Base-by-base conservation (phyloP, 2,113 vertebrate genomes). In the Nothobranchius kuhntae region DNA sequence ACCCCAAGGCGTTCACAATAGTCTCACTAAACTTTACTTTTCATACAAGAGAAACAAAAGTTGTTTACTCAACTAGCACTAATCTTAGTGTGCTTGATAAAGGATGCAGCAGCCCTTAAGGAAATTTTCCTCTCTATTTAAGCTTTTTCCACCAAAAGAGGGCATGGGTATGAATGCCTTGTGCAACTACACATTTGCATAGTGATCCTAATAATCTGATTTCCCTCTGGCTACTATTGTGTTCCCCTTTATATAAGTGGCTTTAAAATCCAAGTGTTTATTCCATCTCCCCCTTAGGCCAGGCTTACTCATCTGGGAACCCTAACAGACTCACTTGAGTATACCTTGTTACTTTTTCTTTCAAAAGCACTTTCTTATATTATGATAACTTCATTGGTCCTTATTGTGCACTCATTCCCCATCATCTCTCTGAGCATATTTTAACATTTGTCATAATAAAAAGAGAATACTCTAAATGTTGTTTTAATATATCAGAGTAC, bases 191-290 rank as follows among this genome's bases (percentile, higher is more conserved):
- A 81, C 68, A 87, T 91, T 89, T 89, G 81, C 86, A 87, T 86
- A 85, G 82, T 77, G 73, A 83, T 80, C 61, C 77, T 75, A 80
- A 85, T 91, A 85, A 91, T 89, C 88, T 38, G 86, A 91, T 89
- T 86, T 77, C 81, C 83, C 83, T 83, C 80, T 80, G 82, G 89
- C 85, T 71, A 66, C 77, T 72, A 48, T 85, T 84, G 75, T 89
- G 86, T 88, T 87, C 66, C 36, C 64, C 82, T 83, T 87, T 77
- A 83, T 83, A 82, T 82, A 84, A 85, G 72, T 72, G 72, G 46
- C 83, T 71, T 67, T 78, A 82, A 82, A 80, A 80, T 61, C 36
- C 47, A 68, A 76, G 69, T 54, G n/a, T 81, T 86, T 86, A 84
- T 82, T 75, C 52, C 57, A 70, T 40, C 57, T 46, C n/a, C 78